These are phyloP conservation scores for Bufo gargarizans DNA, from an alignment of 2,113 vertebrate species.

Conservation along the genomic window DNA sequence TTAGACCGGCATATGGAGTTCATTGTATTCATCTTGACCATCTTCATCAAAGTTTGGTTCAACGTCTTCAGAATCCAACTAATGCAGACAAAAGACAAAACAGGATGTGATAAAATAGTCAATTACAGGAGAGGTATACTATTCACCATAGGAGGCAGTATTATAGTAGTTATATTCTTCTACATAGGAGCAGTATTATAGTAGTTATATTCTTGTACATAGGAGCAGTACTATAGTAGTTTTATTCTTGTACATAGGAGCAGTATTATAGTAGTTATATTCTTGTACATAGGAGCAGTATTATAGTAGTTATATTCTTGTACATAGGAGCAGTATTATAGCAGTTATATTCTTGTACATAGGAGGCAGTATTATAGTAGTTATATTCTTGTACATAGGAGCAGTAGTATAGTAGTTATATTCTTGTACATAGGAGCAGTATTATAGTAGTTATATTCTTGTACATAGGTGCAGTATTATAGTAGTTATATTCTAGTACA, in stretches of 20 bases:
- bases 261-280: slow-evolving; percentile 10
- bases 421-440: slow-evolving; percentile 6
- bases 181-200: slow-evolving; percentile 7
- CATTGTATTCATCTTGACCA: slow-evolving; percentile 93
- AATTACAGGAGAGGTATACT: not conserved
- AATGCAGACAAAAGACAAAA: slow-evolving; percentile 31
- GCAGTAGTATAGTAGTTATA: slow-evolving; percentile 9
- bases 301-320: slow-evolving; percentile 5
- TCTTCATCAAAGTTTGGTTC: slow-evolving; percentile 95
- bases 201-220: slow-evolving; percentile 18
- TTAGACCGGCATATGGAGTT: slow-evolving; percentile 97
- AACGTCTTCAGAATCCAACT: slow-evolving; percentile 93
- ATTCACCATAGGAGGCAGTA: not conserved
- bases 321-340: slow-evolving; percentile 1
- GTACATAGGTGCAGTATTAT: not conserved
- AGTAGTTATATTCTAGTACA: slow-evolving; percentile 14
- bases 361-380: slow-evolving; percentile 1
- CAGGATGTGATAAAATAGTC: not conserved
- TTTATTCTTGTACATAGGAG: not conserved
- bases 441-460: slow-evolving; percentile 12
- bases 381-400: not conserved
- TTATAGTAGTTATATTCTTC: slow-evolving; percentile 16
- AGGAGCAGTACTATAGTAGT: not conserved
- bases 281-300: not conserved
- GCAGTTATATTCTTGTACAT: slow-evolving; percentile 5